A percentile compares a stretch with the other conserved stretches of the same genome.
Evolutionary conservation across 2,113 vertebrate genomes (phyloP).

Genomic region (Procapra przewalskii): DNA sequence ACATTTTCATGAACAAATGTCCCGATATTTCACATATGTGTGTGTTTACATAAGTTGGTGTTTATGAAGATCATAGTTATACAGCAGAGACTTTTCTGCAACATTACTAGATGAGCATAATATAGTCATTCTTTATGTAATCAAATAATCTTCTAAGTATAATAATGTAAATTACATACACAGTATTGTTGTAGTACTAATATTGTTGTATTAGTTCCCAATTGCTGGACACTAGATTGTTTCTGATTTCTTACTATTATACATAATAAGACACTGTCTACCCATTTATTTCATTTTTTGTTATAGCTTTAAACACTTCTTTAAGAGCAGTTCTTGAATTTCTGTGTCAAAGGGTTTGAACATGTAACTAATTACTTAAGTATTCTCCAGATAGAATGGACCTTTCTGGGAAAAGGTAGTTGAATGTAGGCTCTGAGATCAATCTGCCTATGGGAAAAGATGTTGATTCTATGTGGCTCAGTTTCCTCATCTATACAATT

Average conservation of each 20-base stretch:
- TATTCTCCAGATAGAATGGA: background rate
- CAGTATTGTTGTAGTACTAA: background rate
- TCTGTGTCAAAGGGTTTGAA: background rate
- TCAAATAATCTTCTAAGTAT: background rate
- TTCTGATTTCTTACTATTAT: background rate
- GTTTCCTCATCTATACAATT: background rate
- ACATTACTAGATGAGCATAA: background rate
- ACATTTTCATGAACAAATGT: background rate
- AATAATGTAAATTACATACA: background rate
- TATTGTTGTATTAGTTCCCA: background rate
- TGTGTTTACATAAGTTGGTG: background rate
- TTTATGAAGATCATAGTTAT: conserved; percentile 8
- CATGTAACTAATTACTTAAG: background rate
- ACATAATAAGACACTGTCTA: background rate
- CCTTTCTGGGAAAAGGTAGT: background rate
- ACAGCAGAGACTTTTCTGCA: background rate
- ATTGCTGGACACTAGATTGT: background rate
- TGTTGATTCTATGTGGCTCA: background rate
- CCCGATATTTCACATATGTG: background rate
- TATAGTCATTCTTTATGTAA: background rate
- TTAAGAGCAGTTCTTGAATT: background rate
- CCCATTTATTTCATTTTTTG: background rate
- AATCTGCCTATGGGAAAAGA: background rate
- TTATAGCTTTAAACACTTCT: background rate
- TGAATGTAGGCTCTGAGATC: background rate